Base-by-base conservation (phyloP, 2,113 vertebrate genomes). In the Physeter macrocephalus region DNA sequence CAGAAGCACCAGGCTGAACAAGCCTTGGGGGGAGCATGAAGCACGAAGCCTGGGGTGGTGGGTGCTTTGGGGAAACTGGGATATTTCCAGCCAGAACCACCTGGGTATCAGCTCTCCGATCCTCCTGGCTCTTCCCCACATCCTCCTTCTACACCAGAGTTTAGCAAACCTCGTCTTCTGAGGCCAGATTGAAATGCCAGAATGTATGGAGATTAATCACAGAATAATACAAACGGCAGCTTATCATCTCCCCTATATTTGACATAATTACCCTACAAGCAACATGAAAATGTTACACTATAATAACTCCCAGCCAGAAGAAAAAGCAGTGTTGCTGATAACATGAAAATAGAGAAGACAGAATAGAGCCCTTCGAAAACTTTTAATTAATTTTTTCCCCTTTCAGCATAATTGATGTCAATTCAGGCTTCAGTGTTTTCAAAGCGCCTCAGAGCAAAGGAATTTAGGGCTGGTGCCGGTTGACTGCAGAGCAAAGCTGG, bases 311-410 rank as follows among this genome's bases (percentile, higher is more conserved):
- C 94, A 97, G 97, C 97, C 97, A 88, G 94, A 96, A 97, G 97
- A 96, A 91, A 95, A 94, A 61, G 88, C 92, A 81, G 83, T 46
- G 27, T 71, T 95, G 90, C 98, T 98, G 98, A 98, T 98, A 98
- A 97, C 97, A 96, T 20, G 94, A 97, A 97, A 25, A 23, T 90
- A 90, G 98, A 88, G 88, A 67, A 96, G 2, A 43, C 89, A 72
- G 97, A 98, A 96, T 93, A 97, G 91, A 93, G 78, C 92, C 98
- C 93, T 96, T 92, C 21, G 83, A 98, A 97, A 98, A 98, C 93
- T 98, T 98, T 98, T 98, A 98, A 98, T 99, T 98, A 98, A 98
- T 98, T 98, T 98, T 97, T 91, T 88, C 88, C 86, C 90, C 96
- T 98, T 98, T 97, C 95, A 95, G 4, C 95, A 49, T 97, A 98